Evolutionary conservation across 2,888 invertebrate genomes (phyloP), one percentile per base, ranked within the genome.

Genomic region (Melolontha melolontha): DNA sequence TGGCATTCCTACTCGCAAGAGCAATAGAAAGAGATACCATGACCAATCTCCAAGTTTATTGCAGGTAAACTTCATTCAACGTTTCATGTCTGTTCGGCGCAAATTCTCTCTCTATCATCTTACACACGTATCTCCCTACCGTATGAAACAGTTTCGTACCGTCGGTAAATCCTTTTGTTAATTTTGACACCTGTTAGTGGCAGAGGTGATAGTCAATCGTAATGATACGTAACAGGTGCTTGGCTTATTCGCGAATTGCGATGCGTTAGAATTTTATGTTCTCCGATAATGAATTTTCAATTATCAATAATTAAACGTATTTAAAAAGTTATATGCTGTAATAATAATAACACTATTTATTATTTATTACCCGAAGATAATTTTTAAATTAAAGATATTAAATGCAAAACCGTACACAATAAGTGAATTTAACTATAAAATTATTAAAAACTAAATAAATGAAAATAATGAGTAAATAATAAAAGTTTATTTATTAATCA

Each of bases 1-100:
- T 81, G 80, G 80, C 80, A 80, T 80, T 80, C 79, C 77, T 72
- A 73, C 71, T 71, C 71, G 67, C 73, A 71, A 72, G 69, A 72
- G 67, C 71, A 70, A 68, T 50, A 68, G 68, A 65, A 68, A 64
- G 66, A 62, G 66, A 73, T 64, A 72, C 70, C 72, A 73, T 73
- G 70, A 72, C 72, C 71, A 72, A 72, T 72, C 75, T 73, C 70
- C 72, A 71, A 72, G 71, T 73, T 66, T 68, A 71, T 70, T 72
- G 73, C 72, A 72, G 72, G 74, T 71, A 67, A 67, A 76, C 67
- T 66, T 70, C 75, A 70, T 76, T 75, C 76, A 64, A 69, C 69
- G 29, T 59, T 5, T 44, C 44, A 29, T 71, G 59, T 59, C 59
- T 42, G 29, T 59, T 42, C 44, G 8, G 17, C 17, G 16, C 0